Evolutionary conservation across 2,113 vertebrate species (phyloP), one percentile per base, ranked within the genome.

Genomic region (Tetraodon nigroviridis): DNA sequence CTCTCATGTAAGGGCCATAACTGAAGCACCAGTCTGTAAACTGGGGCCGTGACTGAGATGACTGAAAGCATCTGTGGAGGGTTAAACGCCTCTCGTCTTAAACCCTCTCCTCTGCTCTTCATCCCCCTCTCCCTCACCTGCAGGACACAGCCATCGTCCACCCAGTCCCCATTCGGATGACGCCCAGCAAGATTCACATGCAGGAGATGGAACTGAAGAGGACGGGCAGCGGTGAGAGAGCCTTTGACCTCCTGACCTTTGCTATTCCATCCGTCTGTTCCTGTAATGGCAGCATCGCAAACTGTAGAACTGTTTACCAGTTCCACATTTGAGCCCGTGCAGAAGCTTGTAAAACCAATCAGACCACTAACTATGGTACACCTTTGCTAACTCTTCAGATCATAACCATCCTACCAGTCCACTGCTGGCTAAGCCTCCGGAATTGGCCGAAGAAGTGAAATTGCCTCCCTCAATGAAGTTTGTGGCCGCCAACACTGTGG

Each of bases 131-230:
- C 41, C 52, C 40, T 69, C 55, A 65, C 56, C 50, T 53, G 7
- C 84, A 99, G 97, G 97, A 99, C 76, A 98, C 95, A 10, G 97
- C 97, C 75, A 99, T 99, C 71, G 95, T 99, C 62, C 95, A 99
- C 75, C 97, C 97, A 7, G 97, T 99, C 72, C 94, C 97, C 67
- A 99, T 99, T 75, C 92, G 96, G 64, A 98, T 99, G 97, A 99
- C 97, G 16, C 97, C 97, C 73, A 99, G 97, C 90, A 98, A 98
- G 91, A 99, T 99, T 78, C 97, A 99, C 82, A 95, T 99, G 96
- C 97, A 98, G 89, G 97, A 99, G 87, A 98, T 99, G 97, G 96
- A 99, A 73, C 91, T 99, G 67, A 99, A 98, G 87, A 94, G 97
- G 82, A 93, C 93, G 27, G 91, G 93, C 92, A 98, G 93, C 32